Conservation (phyloP, 64 coral and sea anemone genomes). For the Dendrophyllia cribrosa region DNA sequence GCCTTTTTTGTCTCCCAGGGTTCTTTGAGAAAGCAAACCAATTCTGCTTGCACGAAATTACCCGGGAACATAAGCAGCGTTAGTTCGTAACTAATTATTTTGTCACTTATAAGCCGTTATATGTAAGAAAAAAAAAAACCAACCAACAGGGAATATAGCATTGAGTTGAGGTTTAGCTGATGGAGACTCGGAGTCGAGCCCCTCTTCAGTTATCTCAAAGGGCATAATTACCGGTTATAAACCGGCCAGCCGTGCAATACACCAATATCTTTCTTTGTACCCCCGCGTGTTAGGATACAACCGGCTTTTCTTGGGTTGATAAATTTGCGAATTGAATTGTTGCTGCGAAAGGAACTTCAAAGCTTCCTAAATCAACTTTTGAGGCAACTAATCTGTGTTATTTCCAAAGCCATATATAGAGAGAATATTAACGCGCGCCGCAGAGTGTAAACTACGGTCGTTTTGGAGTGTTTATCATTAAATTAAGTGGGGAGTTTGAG, state of each 20-base stretch:
- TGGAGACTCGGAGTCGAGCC: neutral
- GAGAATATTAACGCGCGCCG: neutral
- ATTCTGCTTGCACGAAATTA: too few species aligned
- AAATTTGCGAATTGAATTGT: neutral
- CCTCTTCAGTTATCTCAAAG: neutral
- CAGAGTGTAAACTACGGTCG: neutral
- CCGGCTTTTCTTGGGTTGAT: neutral
- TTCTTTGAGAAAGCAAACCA: too few species aligned
- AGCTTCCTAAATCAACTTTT: neutral
- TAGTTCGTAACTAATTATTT: neutral
- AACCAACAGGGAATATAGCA: too few species aligned
- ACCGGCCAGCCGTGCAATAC: neutral
- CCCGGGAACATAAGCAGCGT: too few species aligned
- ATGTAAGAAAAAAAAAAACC: neutral
- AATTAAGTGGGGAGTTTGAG: neutral
- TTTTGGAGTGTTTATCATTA: neutral
- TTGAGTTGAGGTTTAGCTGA: neutral
- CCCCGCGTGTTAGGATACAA: neutral
- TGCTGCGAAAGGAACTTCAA: neutral
- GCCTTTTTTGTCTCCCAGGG: neutral
- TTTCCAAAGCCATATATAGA: too few species aligned
- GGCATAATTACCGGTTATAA: neutral
- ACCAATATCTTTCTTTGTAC: slow-evolving; percentile 1
- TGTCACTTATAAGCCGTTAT: neutral
- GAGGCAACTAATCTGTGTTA: neutral